Evolutionary conservation across 2,888 invertebrate genomes (phyloP), one percentile per base, ranked within the genome.

Genomic region (Sturmia bella): DNA sequence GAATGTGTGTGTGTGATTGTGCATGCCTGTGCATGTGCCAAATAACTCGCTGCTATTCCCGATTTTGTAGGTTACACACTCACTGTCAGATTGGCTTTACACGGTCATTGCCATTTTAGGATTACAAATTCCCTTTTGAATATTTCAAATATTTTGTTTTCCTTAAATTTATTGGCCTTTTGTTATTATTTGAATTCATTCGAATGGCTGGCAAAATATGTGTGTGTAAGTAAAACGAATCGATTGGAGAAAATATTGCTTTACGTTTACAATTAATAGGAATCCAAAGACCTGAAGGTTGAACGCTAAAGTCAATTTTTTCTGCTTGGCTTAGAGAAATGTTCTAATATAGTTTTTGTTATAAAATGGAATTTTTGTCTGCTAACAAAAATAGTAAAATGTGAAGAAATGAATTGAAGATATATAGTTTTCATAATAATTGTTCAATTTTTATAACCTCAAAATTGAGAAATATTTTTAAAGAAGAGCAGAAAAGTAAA

Each of bases 41-140:
- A 7, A 7, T 1, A 32, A 32, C 9, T 69, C 48, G 24, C 19
- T 75, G 24, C 54, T 41, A 48, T 52, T 32, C 17, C 32, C 19
- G 15, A 13, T 57, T 27, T 72, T 59, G 17, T 64, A 73, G 66
- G 64, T 74, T 78, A 78, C 52, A 70, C 45, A 43, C 41, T 69
- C 69, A 74, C 45, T 50, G 48, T 69, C 69, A 74, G 73, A 77
- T 82, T 82, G 82, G 54, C 69, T 77, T 77, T 74, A 81, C 77
- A 81, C 81, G 77, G 81, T 69, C 77, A 77, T 69, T 74, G 81
- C 77, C 73, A 64, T 69, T 57, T 64, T 63, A 13, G 61, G 50
- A 57, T 50, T n/a, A 39, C 32, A 48, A 77, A 76, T 74, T 66
- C 69, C 63, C 68, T 70, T 54, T 80, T 50, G 64, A 78, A 78